Evolutionary conservation across 2,797 vertebrate genomes (phyloP), one percentile per base, ranked within the genome.

Genomic region (Tiaroga cobitis): DNA sequence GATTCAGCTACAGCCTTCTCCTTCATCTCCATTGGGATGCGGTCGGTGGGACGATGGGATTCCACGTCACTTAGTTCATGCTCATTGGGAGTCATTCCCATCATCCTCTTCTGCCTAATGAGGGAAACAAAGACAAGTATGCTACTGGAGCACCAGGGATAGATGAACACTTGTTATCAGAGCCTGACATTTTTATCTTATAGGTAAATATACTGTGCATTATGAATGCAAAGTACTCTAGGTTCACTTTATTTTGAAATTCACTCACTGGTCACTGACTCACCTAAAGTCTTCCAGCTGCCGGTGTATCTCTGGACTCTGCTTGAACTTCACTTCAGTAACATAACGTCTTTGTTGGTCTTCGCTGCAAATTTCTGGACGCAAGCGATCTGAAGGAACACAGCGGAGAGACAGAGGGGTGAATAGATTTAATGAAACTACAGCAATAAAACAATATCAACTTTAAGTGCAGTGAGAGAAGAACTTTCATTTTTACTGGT

Each of bases 11-110:
- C 92, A 11, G 95, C 96, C 90, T 96, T 97, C 90, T 98, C 97
- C 89, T 97, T 97, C 94, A 96, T 96, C 70, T 97, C 96, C 2
- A 80, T 91, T 24, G 92, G 95, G 87, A 96, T 54, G 6, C 94
- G 94, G 89, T 97, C 97, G 0, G 96, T 96, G 43, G 93, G 94
- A 32, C 93, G 94, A 91, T 96, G 96, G 73, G 41, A 94, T 90
- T 97, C 97, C 89, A 98, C 95, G 41, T 97, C 96, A 0, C 43
- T 3, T 82, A 98, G 93, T 82, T 97, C 96, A 0, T 83, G 89
- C 89, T 96, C 97, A 24, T 95, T 95, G 1, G 94, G 96, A 0
- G 97, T 98, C 97, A 98, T 98, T 85, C 97, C 97, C 96, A 98
- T 97, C 94, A 96, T 97, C 89, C 97, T 94, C 93, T 98, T 98